These are phyloP conservation scores for Artibeus lituratus DNA, from an alignment of 2,797 vertebrate genomes.

Conservation along the genomic window DNA sequence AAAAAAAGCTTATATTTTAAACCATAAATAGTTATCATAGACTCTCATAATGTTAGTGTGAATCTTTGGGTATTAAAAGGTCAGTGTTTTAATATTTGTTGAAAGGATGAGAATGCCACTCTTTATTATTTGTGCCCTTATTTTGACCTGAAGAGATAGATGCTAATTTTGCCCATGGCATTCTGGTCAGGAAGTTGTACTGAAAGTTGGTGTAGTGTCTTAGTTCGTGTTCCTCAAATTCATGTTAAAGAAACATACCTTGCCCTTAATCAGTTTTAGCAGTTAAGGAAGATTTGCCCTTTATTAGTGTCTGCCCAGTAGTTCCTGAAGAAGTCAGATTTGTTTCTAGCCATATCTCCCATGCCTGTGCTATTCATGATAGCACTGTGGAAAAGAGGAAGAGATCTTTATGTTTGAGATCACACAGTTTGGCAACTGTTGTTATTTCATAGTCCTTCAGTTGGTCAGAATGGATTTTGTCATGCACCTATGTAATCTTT, in stretches of 20 bases:
- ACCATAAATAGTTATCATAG: background rate
- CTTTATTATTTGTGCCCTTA: background rate
- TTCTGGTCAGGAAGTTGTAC: background rate
- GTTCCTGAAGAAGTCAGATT: background rate
- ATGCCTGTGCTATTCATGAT: background rate
- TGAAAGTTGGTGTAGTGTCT: background rate
- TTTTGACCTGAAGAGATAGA: background rate
- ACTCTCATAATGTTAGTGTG: background rate
- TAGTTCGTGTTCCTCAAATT: background rate
- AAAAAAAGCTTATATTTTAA: slow-evolving; percentile 8
- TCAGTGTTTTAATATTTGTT: background rate
- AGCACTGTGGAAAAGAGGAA: background rate
- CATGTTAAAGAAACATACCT: background rate
- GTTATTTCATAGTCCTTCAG: background rate
- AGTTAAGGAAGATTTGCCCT: background rate
- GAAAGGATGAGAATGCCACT: background rate
- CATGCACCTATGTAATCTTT: background rate
- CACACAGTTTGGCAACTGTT: background rate
- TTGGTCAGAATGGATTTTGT: slow-evolving; percentile 27
- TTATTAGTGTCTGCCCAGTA: background rate
- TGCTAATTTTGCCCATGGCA: background rate
- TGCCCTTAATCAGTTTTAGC: background rate
- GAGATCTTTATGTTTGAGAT: background rate
- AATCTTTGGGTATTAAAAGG: slow-evolving; percentile 20
- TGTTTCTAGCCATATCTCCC: background rate